Base-by-base conservation (phyloP, 1,140 invertebrate species). In the Philotrypesis tridentata region DNA sequence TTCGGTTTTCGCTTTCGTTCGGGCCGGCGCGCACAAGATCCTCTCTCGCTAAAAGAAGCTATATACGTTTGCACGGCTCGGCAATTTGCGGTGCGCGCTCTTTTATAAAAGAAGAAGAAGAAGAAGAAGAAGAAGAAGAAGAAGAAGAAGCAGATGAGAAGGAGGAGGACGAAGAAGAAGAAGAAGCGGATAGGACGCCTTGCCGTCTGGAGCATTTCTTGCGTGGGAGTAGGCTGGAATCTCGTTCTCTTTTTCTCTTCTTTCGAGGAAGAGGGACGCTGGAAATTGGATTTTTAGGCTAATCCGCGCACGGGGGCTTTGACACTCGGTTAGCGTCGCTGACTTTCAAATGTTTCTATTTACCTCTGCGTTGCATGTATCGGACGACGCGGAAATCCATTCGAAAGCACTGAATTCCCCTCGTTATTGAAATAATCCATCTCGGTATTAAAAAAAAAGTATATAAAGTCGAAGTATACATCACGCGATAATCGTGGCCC, bases 191-290 rank as follows among this genome's bases (percentile, higher is more conserved):
- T 1, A 33, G 27, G 65, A n/a, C 65, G 81, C 68, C 79, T 81
- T 84, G 83, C 84, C 78, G 63, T 77, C 75, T 77, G 60, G n/a
- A 33, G 27, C 4, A n/a, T 67, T 78, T 68, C 61, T 78, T 48
- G 75, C 75, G 63, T 78, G 75, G 63, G 75, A 31, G n/a, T n/a
- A n/a, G 75, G 33, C 21, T 60, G 25, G 60, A 63, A 29, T 77
- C 31, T 12, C 25, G 21, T 21, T 77, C n/a, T n/a, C n/a, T 77
- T 65, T 61, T 33, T 14, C 27, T 5, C n/a, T 77, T 65, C 31
- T 33, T 14, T 12, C 1, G 7, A 23, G 6, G 14, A 31, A 14
- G 6, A 21, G 63, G n/a, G 55, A 17, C 9, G 25, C 67, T 21
- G 25, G 8, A 9, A 65, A 65, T 65, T 17, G 61, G 23, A 65